Conservation (phyloP, 2,888 invertebrate genomes). For the Trimorus sp. region DNA sequence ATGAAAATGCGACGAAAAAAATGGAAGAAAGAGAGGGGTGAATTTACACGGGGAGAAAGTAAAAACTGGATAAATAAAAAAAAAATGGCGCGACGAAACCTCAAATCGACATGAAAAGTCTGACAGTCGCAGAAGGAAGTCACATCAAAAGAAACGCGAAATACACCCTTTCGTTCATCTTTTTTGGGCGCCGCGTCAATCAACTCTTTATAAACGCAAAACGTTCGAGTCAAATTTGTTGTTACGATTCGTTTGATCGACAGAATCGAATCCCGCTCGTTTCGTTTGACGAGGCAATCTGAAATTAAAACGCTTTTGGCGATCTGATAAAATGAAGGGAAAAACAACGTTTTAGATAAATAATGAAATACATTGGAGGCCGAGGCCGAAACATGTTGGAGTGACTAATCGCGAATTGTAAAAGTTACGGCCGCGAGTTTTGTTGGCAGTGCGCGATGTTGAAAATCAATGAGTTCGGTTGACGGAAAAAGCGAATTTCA, state of each 20-base stretch:
- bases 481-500: conserved; percentile 40
- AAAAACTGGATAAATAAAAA: conserved; percentile 10
- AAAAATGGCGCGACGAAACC: conserved; percentile 36
- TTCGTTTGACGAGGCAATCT: conserved; percentile 66
- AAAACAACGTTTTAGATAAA: conserved; percentile 61
- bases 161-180: conserved; percentile 53
- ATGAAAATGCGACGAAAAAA: conserved; percentile 17
- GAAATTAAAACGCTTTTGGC: conserved; percentile 65
- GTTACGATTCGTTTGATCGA: conserved; percentile 68
- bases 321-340: conserved; percentile 54
- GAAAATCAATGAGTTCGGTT: conserved; percentile 36
- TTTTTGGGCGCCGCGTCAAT: conserved; percentile 62
- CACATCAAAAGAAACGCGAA: conserved; percentile 61
- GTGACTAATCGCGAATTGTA: conserved; percentile 47
- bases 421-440: conserved; percentile 48
- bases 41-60: conserved; percentile 7
- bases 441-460: conserved; percentile 11
- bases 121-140: conserved; percentile 61
- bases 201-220: conserved; percentile 63
- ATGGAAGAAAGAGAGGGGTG: neutral
- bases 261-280: conserved; percentile 63
- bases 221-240: conserved; percentile 64
- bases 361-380: conserved; percentile 61
- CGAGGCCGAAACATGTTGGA: conserved; percentile 25
- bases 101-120: conserved; percentile 52